Evolutionary conservation across 2,888 invertebrate genomes (phyloP).

Genomic region (Sinhomidia bicolor): DNA sequence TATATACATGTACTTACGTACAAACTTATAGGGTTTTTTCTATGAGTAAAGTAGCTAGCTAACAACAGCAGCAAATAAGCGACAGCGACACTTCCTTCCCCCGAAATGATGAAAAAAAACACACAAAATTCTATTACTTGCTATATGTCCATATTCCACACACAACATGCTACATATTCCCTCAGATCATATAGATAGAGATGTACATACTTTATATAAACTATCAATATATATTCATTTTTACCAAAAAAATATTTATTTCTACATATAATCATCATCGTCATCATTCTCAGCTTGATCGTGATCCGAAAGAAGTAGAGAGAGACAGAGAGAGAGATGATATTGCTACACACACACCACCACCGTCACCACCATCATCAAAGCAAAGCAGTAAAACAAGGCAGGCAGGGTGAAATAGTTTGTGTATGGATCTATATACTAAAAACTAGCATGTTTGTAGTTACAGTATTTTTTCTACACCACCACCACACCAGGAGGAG

Average conservation of each 20-base stretch:
- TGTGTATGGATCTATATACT: neutral
- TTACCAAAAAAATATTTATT: neutral
- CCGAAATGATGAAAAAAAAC: conserved; percentile 17
- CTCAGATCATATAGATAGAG: neutral
- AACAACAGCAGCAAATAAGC: conserved; percentile 17
- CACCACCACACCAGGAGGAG: too few relatives aligned
- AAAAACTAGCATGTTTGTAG: too few relatives aligned
- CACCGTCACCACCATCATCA: neutral
- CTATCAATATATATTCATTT: conserved; percentile 19
- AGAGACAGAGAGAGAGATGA: conserved; percentile 15
- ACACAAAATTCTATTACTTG: conserved; percentile 1
- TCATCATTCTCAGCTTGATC: conserved; percentile 6
- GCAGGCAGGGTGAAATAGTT: conserved; percentile 25
- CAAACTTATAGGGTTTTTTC: neutral
- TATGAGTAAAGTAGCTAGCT: neutral
- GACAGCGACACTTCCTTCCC: conserved; percentile 48
- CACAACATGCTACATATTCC: neutral
- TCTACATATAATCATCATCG: neutral
- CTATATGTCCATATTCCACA: neutral
- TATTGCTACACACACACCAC: conserved; percentile 19
- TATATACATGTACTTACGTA: neutral
- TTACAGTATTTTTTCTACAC: too few relatives aligned
- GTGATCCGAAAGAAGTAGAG: conserved; percentile 45
- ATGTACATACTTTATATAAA: too few relatives aligned
- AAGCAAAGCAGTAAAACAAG: conserved; percentile 18